Evolutionary conservation across 2,797 vertebrate genomes (phyloP).

Genomic region (Sus cebifrons): DNA sequence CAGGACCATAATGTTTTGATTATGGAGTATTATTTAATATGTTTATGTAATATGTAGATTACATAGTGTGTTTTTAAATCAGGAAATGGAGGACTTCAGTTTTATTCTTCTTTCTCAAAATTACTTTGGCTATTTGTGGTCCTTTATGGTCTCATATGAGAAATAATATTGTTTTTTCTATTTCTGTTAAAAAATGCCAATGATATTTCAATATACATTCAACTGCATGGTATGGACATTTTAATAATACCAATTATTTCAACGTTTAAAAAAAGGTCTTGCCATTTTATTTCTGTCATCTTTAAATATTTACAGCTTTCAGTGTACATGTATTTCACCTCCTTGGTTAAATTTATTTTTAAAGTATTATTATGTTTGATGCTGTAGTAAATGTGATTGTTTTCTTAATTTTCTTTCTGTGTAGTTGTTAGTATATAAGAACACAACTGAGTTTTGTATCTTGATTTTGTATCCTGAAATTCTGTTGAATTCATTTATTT

Average conservation of each 20-base stretch:
- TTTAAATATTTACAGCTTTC: neutral
- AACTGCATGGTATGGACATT: neutral
- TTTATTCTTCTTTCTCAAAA: neutral
- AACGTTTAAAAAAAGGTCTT: neutral
- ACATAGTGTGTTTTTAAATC: neutral
- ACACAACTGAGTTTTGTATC: neutral
- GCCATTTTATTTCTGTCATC: neutral
- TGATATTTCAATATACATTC: neutral
- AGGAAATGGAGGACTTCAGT: neutral
- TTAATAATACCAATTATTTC: neutral
- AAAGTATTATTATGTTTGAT: neutral
- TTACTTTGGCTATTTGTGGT: neutral
- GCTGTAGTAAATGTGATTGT: neutral
- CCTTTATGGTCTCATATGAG: neutral
- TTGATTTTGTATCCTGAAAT: neutral
- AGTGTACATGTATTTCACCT: neutral
- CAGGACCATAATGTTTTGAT: neutral
- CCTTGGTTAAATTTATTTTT: neutral
- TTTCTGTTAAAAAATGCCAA: neutral
- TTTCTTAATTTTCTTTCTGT: neutral
- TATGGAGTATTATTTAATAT: neutral
- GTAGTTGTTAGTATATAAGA: neutral
- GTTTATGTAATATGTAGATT: neutral
- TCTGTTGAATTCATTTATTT: neutral
- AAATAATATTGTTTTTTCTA: neutral